Base-by-base conservation (phyloP, 1,140 invertebrate genomes). In the Batillaria attramentaria region DNA sequence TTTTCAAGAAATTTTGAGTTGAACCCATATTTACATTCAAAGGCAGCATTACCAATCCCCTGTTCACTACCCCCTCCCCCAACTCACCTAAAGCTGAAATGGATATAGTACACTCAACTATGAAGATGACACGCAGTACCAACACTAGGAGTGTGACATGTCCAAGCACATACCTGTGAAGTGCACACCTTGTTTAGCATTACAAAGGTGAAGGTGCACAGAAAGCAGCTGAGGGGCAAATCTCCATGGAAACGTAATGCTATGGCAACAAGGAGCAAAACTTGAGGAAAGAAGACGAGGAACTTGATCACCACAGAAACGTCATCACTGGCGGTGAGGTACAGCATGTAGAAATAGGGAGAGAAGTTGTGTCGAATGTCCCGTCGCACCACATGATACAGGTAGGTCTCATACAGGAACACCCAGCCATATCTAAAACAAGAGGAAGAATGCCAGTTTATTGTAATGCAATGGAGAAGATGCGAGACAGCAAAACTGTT, bases 311-410 rank as follows among this genome's bases (percentile, higher is more conserved):
- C 90, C 39, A 85, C 74, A 0, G 83, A 93, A 86, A 82, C 81
- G 46, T n/a, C 77, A 79, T 85, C 87, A 28, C 93, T 28, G 95
- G 86, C 93, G 85, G 86, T 84, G 41, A 99, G 91, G 91, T 99
- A 99, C 60, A 97, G 93, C 87, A 98, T 92, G 87, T 99, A 98
- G 90, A 99, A 99, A 85, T 97, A 97, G 0, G 98, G 92, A 0
- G 98, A 99, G 91, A 99, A 99, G 91, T 99, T 99, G 89, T 99
- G 98, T n/a, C 94, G 93, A 0, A 94, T 94, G 90, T 99, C 99
- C 87, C 95, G 94, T 81, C 98, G 93, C 31, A 94, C 92, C 6
- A 99, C 88, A 91, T 99, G 99, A 91, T 99, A 99, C 20, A 99
- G 91, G 81, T 98, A 95, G 3, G 97, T 96, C 91, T 99, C 97